phyloP scores from a whole-genome alignment of 2,888 invertebrate species.

The Terebella lapidaria region DNA sequence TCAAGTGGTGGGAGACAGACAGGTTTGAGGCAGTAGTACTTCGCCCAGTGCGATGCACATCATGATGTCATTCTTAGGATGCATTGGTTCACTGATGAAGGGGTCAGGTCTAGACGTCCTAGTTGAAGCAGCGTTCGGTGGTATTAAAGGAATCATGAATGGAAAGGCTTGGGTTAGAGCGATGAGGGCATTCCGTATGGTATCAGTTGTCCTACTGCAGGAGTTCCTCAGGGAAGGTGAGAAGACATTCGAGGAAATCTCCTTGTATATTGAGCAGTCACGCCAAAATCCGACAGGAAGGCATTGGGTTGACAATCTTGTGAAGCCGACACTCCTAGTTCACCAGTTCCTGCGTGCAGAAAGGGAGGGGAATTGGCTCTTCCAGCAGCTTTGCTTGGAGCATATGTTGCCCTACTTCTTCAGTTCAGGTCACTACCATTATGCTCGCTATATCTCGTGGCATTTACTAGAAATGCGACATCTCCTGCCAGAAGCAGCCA shows the following conservation, averaged over 20 bases:
- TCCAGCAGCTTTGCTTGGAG: conserved; percentile 8
- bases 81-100: conserved; percentile 10
- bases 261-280: conserved; percentile 5
- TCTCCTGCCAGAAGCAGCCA: background rate
- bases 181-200: conserved; percentile 12
- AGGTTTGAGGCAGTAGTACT: background rate
- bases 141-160: conserved; percentile 8
- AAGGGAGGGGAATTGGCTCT: conserved; percentile 13
- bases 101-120: conserved; percentile 7
- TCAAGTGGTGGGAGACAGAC: background rate
- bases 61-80: background rate
- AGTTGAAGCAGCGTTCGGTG: conserved; percentile 4
- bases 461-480: conserved; percentile 5
- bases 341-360: conserved; percentile 6
- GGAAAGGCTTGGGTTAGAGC: conserved; percentile 14
- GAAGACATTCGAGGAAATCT: background rate
- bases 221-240: background rate
- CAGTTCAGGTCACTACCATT: conserved; percentile 4
- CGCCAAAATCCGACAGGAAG: conserved; percentile 3
- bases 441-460: conserved; percentile 7
- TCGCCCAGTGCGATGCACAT: background rate
- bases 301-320: conserved; percentile 2
- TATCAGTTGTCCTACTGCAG: background rate
- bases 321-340: background rate
- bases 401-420: conserved; percentile 7